Percentiles rank a stretch among this genome's conserved stretches.
These are phyloP conservation scores for Propithecus deckenii DNA, from an alignment of 2,797 vertebrate species.

Conservation along the genomic window DNA sequence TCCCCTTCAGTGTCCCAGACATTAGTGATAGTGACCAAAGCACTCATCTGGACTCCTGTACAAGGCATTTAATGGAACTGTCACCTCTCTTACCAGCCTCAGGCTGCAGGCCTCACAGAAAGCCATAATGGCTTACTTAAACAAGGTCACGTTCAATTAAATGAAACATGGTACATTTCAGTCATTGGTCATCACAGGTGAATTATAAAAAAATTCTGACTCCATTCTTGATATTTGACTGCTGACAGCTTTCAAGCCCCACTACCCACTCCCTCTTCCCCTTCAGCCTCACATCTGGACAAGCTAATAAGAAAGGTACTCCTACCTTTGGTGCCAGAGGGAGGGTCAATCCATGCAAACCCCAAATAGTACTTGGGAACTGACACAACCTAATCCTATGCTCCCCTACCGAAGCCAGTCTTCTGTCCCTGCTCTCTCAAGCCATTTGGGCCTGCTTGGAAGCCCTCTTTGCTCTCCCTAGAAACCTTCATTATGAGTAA, in stretches of 20 bases:
- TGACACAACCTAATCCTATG: no score
- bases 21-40: not conserved
- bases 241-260: not conserved
- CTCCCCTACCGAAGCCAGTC: not conserved
- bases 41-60: not conserved
- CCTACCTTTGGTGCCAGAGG: not conserved
- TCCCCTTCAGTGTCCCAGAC: not conserved
- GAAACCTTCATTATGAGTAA: not conserved
- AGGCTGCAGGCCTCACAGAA: not conserved
- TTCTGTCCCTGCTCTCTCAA: not conserved
- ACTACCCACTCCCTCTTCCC: fast-evolving
- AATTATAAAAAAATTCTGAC: not conserved
- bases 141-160: not conserved
- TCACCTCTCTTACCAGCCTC: not conserved
- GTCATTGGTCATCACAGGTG: not conserved
- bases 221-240: not conserved
- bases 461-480: not conserved
- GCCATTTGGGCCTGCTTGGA: not conserved
- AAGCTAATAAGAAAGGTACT: not conserved
- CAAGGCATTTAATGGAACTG: not conserved
- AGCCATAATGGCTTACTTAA: not conserved
- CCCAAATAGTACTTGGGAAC: not conserved
- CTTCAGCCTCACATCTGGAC: not conserved
- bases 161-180: not conserved
- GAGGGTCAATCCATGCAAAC: not conserved